Base-by-base conservation (phyloP, 2,113 vertebrate species). In the Gavialis gangeticus region DNA sequence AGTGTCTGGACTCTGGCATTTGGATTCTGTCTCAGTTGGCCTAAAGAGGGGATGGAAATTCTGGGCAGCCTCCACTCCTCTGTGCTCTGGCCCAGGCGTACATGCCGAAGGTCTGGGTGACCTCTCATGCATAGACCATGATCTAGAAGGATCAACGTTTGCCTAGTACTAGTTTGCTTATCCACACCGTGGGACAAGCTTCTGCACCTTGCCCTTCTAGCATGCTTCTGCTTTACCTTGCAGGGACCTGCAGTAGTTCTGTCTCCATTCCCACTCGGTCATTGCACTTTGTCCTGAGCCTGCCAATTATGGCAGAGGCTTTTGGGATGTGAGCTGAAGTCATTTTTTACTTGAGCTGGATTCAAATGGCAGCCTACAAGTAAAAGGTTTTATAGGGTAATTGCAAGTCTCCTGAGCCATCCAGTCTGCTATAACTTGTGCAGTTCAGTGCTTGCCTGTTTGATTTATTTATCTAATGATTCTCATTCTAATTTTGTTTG, bases 401-500 rank as follows among this genome's bases (percentile, higher is more conserved):
- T 85, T 91, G 10, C 76, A 73, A 25, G 21, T 85, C 60, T 88
- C 67, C 18, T 15, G 5, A 84, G 75, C 46, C 89, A 54, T 46
- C 79, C 18, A 4, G 67, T 30, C 60, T 88, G 69, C 34, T 46
- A 27, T 86, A 21, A 79, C 55, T 86, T 60, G 46, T 28, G 64
- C 55, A 93, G 79, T 75, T 93, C 78, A 77, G 91, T 91, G 82
- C 87, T 93, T 96, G 93, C 96, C 96, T 97, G 87, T 73, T 73
- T 46, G 46, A 73, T 67, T 67, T 67, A 67, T 96, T 96, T 96
- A 91, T 93, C 95, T 93, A 97, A 81, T 88, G 87, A 75, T 94
- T 95, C 93, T 96, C 66, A 89, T 95, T 95, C 96, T 96, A 95
- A 96, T 95, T 95, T 96, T 93, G 95, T 94, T 91, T 82, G 87